Base-by-base conservation (phyloP, 1,140 invertebrate species). In the Frieseomelitta varia region DNA sequence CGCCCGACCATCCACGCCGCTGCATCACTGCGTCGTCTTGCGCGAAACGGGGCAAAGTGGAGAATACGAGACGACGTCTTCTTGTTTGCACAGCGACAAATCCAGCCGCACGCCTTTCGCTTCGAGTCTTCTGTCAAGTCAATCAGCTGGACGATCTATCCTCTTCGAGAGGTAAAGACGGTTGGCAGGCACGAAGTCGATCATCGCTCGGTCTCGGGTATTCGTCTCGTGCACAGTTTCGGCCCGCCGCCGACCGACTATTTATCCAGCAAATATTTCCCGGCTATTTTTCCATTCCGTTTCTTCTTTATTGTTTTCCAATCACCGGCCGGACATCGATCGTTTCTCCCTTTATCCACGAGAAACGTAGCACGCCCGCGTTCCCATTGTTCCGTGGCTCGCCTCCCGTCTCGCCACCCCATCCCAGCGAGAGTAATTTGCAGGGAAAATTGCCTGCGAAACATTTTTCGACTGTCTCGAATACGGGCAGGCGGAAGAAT, bases 221-320 rank as follows among this genome's bases (percentile, higher is more conserved):
- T n/a, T n/a, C 51, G 24, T 67, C 47, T 47, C 58, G 51, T 30
- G 24, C 61, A 56, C 71, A 55, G 72, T 56, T 19, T 34, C 65
- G 53, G 24, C 58, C 3, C 58, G 58, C 58, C 4, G 14, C 73
- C 47, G 55, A 12, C n/a, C 81, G 75, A 53, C 75, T 78, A 78
- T 81, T 85, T 67, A 81, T 69, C 86, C 15, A 84, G 67, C 75
- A 85, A 75, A 85, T 85, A 81, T 87, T 85, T 87, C 65, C 58
- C 76, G n/a, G 69, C 69, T 87, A 76, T 78, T 81, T 69, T 85
- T 58, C 79, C 84, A 72, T 81, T 81, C 39, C 61, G 17, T 72
- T 79, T 85, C 74, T 84, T 76, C 75, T 85, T 85, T 81, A 83
- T 83, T 78, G 81, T 74, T 83, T 83, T 83, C 81, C 81, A 83